A percentile compares a stretch with the other conserved stretches of the same genome.
Evolutionary conservation across 1,140 invertebrate species (phyloP).

Genomic region (Caerostris darwini): DNA sequence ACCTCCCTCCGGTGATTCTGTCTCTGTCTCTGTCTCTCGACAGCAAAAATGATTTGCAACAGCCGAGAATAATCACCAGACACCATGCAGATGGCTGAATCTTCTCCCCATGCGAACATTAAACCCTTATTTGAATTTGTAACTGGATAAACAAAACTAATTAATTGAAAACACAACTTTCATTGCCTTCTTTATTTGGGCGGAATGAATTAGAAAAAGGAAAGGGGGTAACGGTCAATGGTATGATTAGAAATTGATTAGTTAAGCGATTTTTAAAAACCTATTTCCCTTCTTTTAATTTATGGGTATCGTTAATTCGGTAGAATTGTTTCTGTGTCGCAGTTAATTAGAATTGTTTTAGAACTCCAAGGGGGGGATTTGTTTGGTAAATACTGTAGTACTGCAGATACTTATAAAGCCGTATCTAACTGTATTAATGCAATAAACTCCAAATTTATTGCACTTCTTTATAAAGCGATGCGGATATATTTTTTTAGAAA

Average conservation of each 20-base stretch:
- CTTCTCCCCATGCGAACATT: neutral
- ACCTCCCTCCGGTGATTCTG: neutral
- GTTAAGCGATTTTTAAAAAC: neutral
- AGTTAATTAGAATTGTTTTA: neutral
- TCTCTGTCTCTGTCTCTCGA: neutral
- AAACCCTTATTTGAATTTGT: neutral
- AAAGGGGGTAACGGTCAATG: neutral
- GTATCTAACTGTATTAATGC: neutral
- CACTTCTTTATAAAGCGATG: neutral
- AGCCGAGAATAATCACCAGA: neutral
- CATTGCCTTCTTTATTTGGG: neutral
- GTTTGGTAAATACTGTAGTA: neutral
- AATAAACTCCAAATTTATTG: neutral
- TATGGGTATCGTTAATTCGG: neutral
- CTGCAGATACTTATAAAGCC: neutral
- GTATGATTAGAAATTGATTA: neutral
- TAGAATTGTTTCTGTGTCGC: too few species aligned
- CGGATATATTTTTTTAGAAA: too few species aligned
- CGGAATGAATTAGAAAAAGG: neutral
- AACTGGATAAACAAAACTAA: constrained; percentile 11
- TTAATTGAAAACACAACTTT: neutral
- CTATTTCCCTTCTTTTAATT: neutral
- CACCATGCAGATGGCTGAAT: neutral
- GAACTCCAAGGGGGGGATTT: neutral
- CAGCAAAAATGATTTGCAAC: neutral